Evolutionary conservation across 2,888 invertebrate species (phyloP), one percentile per base, ranked within the genome.

Genomic region (Gymnocheta viridis): DNA sequence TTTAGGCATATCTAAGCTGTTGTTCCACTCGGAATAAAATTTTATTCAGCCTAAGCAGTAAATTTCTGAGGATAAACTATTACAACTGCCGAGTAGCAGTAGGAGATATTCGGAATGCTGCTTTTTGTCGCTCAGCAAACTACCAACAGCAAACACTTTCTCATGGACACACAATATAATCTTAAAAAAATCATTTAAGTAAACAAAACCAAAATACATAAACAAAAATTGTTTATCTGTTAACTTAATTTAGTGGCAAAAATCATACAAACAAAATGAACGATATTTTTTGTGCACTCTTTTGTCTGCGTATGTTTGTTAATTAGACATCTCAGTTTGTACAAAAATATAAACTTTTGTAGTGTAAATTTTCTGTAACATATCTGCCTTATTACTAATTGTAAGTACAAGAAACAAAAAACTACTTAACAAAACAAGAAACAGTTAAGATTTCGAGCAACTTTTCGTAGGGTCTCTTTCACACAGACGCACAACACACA

Each of bases 371-470:
- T 67, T 67, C 24, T 62, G 81, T 81, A 81, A 81, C 60, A 62
- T 74, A 81, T 74, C 60, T 74, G 51, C 41, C 67, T 81, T 60
- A 54, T n/a, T 74, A 74, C 49, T 62, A 81, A 74, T 67, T 80
- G 49, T 44, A 47, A 64, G 64, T 56, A 51, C 54, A 47, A 54
- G 17, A 58, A 72, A 69, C 24, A 56, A 56, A 47, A 47, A 32
- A 49, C 29, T 54, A 54, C 70, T 17, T 41, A 24, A 44, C 17
- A 47, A 69, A 56, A 56, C 54, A 38, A 67, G 29, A 80, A 73
- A 67, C 51, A 44, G 60, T 69, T 74, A 51, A 67, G 60, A 67
- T 79, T 64, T 72, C 17, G 54, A 72, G 47, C 27, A 72, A 10
- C 56, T 54, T 35, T 69, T 51, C 62, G 44, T 54, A 70, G 51